phyloP scores from a whole-genome alignment of 1,140 invertebrate species.

The Druon quercuslanigerum region DNA sequence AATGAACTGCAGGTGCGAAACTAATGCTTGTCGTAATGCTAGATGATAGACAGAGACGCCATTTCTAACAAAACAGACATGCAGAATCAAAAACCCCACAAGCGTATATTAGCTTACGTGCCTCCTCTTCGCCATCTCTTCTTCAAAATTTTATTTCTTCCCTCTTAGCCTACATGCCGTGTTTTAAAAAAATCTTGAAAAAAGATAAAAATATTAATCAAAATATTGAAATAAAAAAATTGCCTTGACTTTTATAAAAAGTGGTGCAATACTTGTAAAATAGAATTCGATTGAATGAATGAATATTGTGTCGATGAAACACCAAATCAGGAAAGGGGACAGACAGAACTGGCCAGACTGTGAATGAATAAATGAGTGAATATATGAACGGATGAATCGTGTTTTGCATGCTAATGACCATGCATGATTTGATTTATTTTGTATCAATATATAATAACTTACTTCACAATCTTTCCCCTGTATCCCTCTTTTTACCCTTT shows the following conservation, averaged over 20 bases:
- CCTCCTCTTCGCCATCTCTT: slow-evolving; percentile 61
- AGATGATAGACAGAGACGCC: slow-evolving; percentile 30
- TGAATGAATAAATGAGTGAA: background rate
- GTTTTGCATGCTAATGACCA: slow-evolving; percentile 3
- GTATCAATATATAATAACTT: background rate
- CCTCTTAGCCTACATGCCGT: background rate
- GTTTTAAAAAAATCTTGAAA: background rate
- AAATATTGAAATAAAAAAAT: background rate
- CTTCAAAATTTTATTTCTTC: slow-evolving; percentile 36
- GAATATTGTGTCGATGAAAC: slow-evolving; percentile 30
- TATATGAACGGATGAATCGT: background rate
- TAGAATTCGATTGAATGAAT: background rate
- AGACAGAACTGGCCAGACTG: slow-evolving; percentile 57
- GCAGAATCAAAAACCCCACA: slow-evolving; percentile 72
- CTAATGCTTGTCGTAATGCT: slow-evolving; percentile 20
- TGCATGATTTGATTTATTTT: background rate
- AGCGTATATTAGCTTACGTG: slow-evolving; percentile 70
- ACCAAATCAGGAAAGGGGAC: slow-evolving; percentile 44
- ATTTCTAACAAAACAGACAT: slow-evolving; percentile 55
- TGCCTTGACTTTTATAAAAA: background rate
- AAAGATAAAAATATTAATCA: background rate
- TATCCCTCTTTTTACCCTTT: too few species aligned
- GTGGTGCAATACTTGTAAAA: background rate
- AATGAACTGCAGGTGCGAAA: background rate
- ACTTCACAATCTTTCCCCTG: too few species aligned